These are phyloP conservation scores for Dufourea novaeangliae DNA, from an alignment of 1,140 invertebrate species.

Conservation along the genomic window DNA sequence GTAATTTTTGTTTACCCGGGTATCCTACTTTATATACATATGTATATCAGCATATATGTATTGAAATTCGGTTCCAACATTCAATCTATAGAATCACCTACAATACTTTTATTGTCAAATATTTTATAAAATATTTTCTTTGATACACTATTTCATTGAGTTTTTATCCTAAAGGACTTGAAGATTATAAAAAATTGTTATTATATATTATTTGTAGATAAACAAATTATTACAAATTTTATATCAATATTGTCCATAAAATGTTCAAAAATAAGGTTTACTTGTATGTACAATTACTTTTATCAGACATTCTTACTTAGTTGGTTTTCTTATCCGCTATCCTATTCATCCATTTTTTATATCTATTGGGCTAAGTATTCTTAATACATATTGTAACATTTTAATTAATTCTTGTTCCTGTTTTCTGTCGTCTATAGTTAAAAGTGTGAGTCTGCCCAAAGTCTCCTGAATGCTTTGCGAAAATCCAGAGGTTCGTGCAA, in stretches of 20 bases:
- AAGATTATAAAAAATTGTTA: constrained; percentile 2
- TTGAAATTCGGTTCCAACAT: too few species aligned
- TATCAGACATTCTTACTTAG: background rate
- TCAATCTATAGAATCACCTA: background rate
- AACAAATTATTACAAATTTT: constrained; percentile 19
- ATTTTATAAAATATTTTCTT: constrained; percentile 11
- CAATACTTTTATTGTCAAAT: constrained; percentile 24
- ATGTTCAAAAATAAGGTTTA: constrained; percentile 7
- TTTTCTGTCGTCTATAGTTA: constrained; percentile 52
- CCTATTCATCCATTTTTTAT: constrained; percentile 26
- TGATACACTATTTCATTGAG: background rate
- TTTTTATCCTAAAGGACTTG: background rate
- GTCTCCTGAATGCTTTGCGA: constrained; percentile 71
- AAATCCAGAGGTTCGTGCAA: constrained; percentile 73
- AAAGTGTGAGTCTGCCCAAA: constrained; percentile 68
- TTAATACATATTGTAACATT: constrained; percentile 73
- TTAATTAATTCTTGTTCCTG: constrained; percentile 69
- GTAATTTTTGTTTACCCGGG: too few species aligned
- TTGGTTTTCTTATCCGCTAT: background rate
- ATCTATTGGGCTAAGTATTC: constrained; percentile 66
- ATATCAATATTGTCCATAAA: background rate
- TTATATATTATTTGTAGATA: background rate
- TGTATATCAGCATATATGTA: too few species aligned
- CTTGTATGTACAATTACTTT: constrained; percentile 33
- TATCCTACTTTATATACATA: too few species aligned